Percentiles rank a stretch among this genome's conserved stretches.
Conservation (phyloP, 2,888 invertebrate genomes). For the Sarcophaga carnaria region DNA sequence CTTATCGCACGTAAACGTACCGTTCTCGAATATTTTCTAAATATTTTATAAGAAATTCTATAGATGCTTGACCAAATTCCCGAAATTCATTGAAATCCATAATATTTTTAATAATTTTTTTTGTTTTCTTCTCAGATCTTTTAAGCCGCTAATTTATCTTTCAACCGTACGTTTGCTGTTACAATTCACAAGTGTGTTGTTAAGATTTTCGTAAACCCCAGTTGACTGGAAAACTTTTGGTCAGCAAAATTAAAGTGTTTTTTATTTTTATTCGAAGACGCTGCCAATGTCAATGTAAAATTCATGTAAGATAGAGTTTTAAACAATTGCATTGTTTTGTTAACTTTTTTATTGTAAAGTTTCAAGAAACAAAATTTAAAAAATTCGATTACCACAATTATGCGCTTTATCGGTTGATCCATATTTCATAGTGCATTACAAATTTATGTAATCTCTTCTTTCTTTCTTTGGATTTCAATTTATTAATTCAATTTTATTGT, state of each 20-base stretch:
- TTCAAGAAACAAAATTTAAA: too few species aligned
- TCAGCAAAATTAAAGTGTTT: slow-evolving; percentile 29
- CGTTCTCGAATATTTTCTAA: slow-evolving; percentile 91
- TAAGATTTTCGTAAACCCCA: slow-evolving; percentile 7
- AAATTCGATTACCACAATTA: too few species aligned
- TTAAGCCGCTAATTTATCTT: neutral
- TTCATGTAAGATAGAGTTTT: slow-evolving; percentile 12
- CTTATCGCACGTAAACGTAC: slow-evolving; percentile 80
- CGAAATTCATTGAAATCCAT: slow-evolving; percentile 92
- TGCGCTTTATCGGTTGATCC: neutral
- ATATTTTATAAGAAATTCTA: slow-evolving; percentile 96
- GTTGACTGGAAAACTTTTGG: slow-evolving; percentile 22
- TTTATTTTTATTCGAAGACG: too few species aligned
- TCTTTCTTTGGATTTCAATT: too few species aligned
- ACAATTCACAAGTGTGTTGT: slow-evolving; percentile 31
- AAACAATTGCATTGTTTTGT: slow-evolving; percentile 12
- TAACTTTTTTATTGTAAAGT: neutral
- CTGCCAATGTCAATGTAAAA: slow-evolving; percentile 40
- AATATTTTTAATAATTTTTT: neutral
- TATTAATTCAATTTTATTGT: too few species aligned
- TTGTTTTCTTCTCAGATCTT: neutral
- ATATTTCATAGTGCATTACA: neutral
- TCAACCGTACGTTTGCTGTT: slow-evolving; percentile 22
- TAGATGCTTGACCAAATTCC: slow-evolving; percentile 92
- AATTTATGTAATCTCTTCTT: neutral